Conservation (phyloP, 2,888 invertebrate genomes). For the Trypoxylon attenuatum region DNA sequence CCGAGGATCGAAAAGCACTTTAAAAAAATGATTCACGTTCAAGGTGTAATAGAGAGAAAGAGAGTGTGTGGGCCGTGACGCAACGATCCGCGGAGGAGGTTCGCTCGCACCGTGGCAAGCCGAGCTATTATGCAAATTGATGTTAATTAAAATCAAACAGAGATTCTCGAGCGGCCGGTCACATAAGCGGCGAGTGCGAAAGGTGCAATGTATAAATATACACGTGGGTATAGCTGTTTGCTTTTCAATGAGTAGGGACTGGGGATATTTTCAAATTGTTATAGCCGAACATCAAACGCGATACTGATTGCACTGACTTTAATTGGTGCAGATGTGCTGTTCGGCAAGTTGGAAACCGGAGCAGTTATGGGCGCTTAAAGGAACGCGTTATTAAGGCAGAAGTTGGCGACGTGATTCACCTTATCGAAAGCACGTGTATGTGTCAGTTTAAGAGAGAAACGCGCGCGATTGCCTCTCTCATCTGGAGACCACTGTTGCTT, state of each 20-base stretch:
- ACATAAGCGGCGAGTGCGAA: too few relatives aligned
- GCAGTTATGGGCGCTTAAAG: neutral
- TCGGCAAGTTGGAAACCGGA: conserved; percentile 4
- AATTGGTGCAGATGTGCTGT: conserved; percentile 23
- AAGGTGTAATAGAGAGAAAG: too few relatives aligned
- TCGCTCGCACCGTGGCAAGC: conserved; percentile 41
- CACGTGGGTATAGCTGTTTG: too few relatives aligned
- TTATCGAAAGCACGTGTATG: conserved; percentile 35
- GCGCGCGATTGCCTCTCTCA: conserved; percentile 24
- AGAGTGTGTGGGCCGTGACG: conserved; percentile 24
- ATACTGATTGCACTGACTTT: conserved; percentile 4
- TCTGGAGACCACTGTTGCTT: conserved; percentile 5
- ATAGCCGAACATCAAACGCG: conserved; percentile 1
- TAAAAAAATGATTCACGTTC: too few relatives aligned
- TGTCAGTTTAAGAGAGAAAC: conserved; percentile 30
- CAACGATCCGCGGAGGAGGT: conserved; percentile 24
- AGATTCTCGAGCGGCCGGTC: too few relatives aligned
- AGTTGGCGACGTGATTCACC: conserved; percentile 12
- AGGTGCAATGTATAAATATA: too few relatives aligned
- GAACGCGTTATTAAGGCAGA: conserved; percentile 11
- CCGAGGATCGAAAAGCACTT: too few relatives aligned
- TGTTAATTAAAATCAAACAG: conserved; percentile 65
- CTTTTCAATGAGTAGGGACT: too few relatives aligned
- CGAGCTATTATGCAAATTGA: conserved; percentile 64
- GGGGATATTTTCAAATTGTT: too few relatives aligned